Base-by-base conservation (phyloP, 2,888 invertebrate species). In the Diaprepes abbreviatus region DNA sequence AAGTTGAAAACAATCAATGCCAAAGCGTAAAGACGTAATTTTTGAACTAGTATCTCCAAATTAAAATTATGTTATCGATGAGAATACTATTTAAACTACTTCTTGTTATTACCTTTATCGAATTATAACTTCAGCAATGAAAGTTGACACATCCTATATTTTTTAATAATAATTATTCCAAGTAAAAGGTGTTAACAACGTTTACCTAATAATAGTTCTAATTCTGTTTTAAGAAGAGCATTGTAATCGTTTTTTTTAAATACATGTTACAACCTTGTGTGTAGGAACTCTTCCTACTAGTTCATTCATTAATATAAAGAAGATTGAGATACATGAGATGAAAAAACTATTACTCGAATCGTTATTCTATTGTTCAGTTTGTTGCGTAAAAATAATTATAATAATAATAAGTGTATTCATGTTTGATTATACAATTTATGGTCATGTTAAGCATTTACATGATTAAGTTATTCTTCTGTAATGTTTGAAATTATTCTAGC, bases 151-250 rank as follows among this genome's bases (percentile, higher is more conserved):
- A 24, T 5, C 24, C 24, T 36, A 12, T 21, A 21, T 21, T 16
- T 2, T 21, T 28, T 28, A 7, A 12, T 10, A 43, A 50, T 50
- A 50, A 50, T 12, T 7, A 50, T 50, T 3, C 28, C 50, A 50
- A 24, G 50, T 5, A 21, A 48, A 50, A 50, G 50, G 50, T 50
- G 50, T 50, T 21, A 12, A 17, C 45, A 21, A 2, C 2, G 45
- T 45, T 45, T 28, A 4, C 24, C 14, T 12, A 50, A 50, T 21
- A 17, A 17, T n/a, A n/a, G 7, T 36, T 12, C 12, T 3, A 10
- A 36, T 36, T 36, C 14, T 36, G 12, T 36, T 36, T 36, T 3
- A 36, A 36, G 36, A n/a, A 36, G 1, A 36, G 10, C 36, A 36
- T 36, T 36, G 36, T 36, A 33, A 33, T 3, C 10, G 6, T 33